phyloP scores from a whole-genome alignment of 2,113 vertebrate genomes.

The Paralichthys olivaceus region DNA sequence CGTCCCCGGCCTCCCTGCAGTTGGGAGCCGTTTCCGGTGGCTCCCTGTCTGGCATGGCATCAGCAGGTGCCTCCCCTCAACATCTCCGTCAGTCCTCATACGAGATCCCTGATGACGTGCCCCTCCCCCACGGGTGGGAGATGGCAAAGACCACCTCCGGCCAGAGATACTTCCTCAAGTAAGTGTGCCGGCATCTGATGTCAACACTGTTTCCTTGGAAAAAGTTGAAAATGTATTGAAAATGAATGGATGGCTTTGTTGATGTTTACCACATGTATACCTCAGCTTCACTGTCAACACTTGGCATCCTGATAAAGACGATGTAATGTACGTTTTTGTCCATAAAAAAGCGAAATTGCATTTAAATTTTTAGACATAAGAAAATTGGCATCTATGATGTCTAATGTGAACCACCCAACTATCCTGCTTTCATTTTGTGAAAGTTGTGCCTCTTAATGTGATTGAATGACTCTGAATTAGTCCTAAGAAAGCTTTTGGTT shows the following conservation, averaged over 20 bases:
- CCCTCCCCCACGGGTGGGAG: slow-evolving; percentile 96
- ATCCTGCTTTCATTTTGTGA: background rate
- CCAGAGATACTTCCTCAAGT: slow-evolving; percentile 99
- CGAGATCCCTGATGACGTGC: slow-evolving; percentile 95
- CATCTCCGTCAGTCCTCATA: slow-evolving; percentile 98
- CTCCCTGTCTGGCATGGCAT: slow-evolving; percentile 84
- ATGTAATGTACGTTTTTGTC: background rate
- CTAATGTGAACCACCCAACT: too few relatives aligned
- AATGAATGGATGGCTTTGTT: background rate
- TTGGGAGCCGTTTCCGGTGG: slow-evolving; percentile 89
- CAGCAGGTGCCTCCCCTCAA: slow-evolving; percentile 85
- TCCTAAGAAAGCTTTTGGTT: background rate
- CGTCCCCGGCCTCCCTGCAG: slow-evolving; percentile 96
- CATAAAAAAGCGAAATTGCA: background rate
- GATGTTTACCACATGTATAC: too few relatives aligned
- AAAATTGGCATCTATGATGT: background rate
- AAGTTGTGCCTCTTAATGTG: background rate
- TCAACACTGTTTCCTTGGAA: background rate
- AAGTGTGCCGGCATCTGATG: slow-evolving; percentile 75
- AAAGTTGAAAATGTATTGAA: background rate
- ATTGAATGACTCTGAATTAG: background rate
- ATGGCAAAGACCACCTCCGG: slow-evolving; percentile 98
- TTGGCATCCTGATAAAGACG: background rate
- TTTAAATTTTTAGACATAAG: background rate
- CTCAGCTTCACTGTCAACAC: background rate